A percentile compares a stretch with the other conserved stretches of the same genome.
Evolutionary conservation across 1,140 invertebrate genomes (phyloP).

Genomic region (Eulimnadia texana): DNA sequence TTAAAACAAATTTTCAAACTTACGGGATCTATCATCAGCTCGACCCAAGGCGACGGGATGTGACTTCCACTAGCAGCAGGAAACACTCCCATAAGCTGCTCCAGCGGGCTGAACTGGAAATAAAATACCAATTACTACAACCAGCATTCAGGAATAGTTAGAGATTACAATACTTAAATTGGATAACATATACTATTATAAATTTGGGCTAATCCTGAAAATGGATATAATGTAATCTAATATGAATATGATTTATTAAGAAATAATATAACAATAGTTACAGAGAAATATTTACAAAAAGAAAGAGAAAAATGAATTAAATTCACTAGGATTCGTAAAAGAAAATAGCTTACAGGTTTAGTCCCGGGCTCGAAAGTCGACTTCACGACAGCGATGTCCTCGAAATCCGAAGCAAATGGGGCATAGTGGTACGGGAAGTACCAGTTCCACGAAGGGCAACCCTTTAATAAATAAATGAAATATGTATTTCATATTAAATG

Average conservation of each 20-base stretch:
- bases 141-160: not conserved
- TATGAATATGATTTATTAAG: too few species aligned
- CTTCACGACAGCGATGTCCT: constrained; percentile 70
- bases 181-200: too few species aligned
- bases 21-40: constrained; percentile 82
- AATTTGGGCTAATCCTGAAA: too few species aligned
- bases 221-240: too few species aligned
- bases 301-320: too few species aligned
- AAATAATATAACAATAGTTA: too few species aligned
- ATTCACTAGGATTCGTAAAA: not conserved
- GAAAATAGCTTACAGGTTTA: constrained; percentile 49
- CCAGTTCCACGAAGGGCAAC: constrained; percentile 99
- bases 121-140: too few species aligned
- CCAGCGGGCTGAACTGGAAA: constrained; percentile 82
- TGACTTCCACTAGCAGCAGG: constrained; percentile 89
- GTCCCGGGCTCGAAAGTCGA: constrained; percentile 80
- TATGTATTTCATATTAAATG: not conserved
- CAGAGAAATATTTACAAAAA: too few species aligned
- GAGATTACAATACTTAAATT: not conserved
- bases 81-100: constrained; percentile 99
- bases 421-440: constrained; percentile 99
- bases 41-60: constrained; percentile 85
- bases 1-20: constrained; percentile 26
- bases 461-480: constrained; percentile 35
- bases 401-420: constrained; percentile 98